Base-by-base conservation (phyloP, 2,797 vertebrate species). In the Pseudomugil gertrudae region DNA sequence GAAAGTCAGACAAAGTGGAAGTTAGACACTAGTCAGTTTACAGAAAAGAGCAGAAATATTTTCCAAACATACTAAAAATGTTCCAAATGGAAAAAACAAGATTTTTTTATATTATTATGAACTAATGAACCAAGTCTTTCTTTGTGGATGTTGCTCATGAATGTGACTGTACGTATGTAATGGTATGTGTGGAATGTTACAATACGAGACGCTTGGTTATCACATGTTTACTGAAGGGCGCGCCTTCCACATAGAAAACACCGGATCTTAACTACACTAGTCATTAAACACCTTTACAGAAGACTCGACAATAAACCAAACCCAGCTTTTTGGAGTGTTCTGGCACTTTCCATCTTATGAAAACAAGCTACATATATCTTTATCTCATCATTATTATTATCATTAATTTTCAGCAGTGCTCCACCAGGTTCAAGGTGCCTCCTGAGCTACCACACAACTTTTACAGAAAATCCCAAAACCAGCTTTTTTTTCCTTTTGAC, bases 211-310 rank as follows among this genome's bases (percentile, higher is more conserved):
- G 57, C 72, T 71, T 57, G 63, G 45, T 61, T 70, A 40, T 47
- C 15, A n/a, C 51, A 51, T 59, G 52, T 78, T 79, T 64, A 69
- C 11, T 61, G 62, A 73, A 26, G 60, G 72, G 69, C 53, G 82
- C 68, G 71, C 62, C 58, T 53, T 55, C 21, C 26, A 48, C 24
- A 38, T 19, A 66, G 55, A 53, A 56, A 74, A 52, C 11, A 61
- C 40, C 26, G 29, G 65, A 60, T 74, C 48, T 30, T 69, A 69
- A 84, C 84, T 84, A 75, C 77, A 32, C n/a, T 32, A 9, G 66
- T 79, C 63, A 78, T 51, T 43, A n/a, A n/a, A 43, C 40, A 43
- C 8, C 32, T 32, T 32, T 15, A 43, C 9, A 23, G 2, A 48
- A 48, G 21, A 48, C 45, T 48, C 10, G 0, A 2, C 9, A 48